phyloP scores from a whole-genome alignment of 2,797 vertebrate species.

The Lemur catta region DNA sequence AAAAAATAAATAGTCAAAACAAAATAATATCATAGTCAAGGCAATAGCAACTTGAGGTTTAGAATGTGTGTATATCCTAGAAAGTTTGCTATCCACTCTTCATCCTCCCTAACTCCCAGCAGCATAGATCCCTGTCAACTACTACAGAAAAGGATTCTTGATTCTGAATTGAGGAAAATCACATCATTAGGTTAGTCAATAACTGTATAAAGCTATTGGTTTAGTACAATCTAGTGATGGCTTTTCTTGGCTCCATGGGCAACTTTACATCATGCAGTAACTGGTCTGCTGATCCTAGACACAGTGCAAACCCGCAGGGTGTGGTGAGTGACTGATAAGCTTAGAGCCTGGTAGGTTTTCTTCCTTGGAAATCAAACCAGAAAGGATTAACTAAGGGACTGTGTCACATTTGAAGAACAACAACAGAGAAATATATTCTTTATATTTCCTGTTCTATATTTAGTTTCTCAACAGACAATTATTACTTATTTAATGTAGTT shows the following conservation, averaged over 20 bases:
- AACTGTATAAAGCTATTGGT: background rate
- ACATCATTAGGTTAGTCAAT: background rate
- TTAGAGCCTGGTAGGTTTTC: background rate
- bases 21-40: background rate
- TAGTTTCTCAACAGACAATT: background rate
- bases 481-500: background rate
- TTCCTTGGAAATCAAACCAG: constrained; percentile 4
- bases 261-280: background rate
- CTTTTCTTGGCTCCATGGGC: background rate
- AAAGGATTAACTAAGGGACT: background rate
- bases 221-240: background rate
- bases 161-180: background rate
- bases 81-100: background rate
- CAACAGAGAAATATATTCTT: background rate
- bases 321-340: background rate
- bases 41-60: background rate
- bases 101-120: too few relatives aligned
- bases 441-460: background rate
- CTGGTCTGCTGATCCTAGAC: background rate
- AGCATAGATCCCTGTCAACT: background rate
- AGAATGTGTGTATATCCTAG: background rate
- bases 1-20: background rate
- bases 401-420: background rate
- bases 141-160: background rate
- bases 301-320: background rate